Evolutionary conservation across 2,888 invertebrate species (phyloP), one percentile per base, ranked within the genome.

Genomic region (Xestia rhomboidea): DNA sequence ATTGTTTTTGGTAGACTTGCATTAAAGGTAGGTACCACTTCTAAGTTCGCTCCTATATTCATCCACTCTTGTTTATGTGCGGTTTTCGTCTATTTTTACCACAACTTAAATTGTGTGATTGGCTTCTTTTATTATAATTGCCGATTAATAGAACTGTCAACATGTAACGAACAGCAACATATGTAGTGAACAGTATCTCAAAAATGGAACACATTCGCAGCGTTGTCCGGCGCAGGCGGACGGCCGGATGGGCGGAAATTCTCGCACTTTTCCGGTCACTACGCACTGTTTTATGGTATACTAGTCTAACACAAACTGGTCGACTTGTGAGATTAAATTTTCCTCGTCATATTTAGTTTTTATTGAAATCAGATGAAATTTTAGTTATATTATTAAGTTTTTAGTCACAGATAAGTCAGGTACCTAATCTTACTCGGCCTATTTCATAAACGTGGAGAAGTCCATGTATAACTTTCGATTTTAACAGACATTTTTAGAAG

Each of bases 261-360:
- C 63, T 68, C 74, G 27, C 66, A 77, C 66, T 77, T 84, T 87
- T 75, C 87, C 85, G 87, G 87, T 79, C 79, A 77, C 69, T 44
- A 73, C 85, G 74, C 87, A 68, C 84, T 73, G 54, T 44, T 64
- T 57, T 69, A 73, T 77, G 49, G 38, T 73, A 21, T 60, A 77
- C 66, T 73, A 73, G 60, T 85, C 81, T 30, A 27, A 15, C 49
- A 60, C 15, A 27, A 67, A 66, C 64, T 66, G 44, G 67, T 76
- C 27, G 11, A 18, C 10, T 71, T 54, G 27, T 34, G 15, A 7
- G 54, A 34, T 44, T 34, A 6, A 38, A 21, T n/a, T 81, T 71
- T 64, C n/a, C 21, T 71, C 34, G 44, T n/a, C 57, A 27, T 27
- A 27, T 15, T 15, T 57, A 15, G 24, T 6, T 41, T n/a, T 64